These are phyloP conservation scores for Zapus hudsonius DNA, from an alignment of 2,113 vertebrate genomes.

Conservation along the genomic window DNA sequence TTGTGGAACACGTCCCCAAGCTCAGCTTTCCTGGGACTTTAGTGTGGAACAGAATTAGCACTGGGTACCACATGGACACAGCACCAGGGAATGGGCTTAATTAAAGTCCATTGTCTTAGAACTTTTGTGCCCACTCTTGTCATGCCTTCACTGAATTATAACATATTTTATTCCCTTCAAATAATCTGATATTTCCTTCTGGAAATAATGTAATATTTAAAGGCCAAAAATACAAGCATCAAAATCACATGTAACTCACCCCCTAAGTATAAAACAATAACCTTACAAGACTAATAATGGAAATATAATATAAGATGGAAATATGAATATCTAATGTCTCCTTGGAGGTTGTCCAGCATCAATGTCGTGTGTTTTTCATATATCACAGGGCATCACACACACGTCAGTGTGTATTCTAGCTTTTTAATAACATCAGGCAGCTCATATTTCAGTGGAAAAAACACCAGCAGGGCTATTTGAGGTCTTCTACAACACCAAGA, in stretches of 20 bases:
- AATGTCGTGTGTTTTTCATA: slow-evolving; percentile 40
- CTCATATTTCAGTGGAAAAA: slow-evolving; percentile 55
- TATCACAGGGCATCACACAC: slow-evolving; percentile 32
- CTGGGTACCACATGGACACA: background rate
- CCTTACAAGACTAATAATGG: slow-evolving; percentile 51
- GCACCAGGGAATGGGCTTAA: background rate
- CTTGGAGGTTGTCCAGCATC: background rate
- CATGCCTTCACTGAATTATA: background rate
- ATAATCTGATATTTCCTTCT: background rate
- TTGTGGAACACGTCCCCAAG: background rate
- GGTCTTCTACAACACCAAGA: slow-evolving; percentile 41
- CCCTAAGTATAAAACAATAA: slow-evolving; percentile 31
- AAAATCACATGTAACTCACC: slow-evolving; percentile 37
- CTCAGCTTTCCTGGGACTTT: background rate
- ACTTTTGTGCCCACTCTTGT: background rate
- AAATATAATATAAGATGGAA: slow-evolving; percentile 50
- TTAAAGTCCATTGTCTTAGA: background rate
- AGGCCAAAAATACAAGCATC: slow-evolving; percentile 19
- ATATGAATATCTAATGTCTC: slow-evolving; percentile 37
- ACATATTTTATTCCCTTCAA: slow-evolving; percentile 7
- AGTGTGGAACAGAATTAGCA: background rate
- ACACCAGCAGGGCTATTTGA: slow-evolving; percentile 59
- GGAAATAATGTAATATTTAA: slow-evolving; percentile 12
- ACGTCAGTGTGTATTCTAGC: slow-evolving; percentile 59
- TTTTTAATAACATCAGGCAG: slow-evolving; percentile 58